These are phyloP conservation scores for Pogonophryne albipinna DNA, from an alignment of 2,797 vertebrate species.

Conservation along the genomic window DNA sequence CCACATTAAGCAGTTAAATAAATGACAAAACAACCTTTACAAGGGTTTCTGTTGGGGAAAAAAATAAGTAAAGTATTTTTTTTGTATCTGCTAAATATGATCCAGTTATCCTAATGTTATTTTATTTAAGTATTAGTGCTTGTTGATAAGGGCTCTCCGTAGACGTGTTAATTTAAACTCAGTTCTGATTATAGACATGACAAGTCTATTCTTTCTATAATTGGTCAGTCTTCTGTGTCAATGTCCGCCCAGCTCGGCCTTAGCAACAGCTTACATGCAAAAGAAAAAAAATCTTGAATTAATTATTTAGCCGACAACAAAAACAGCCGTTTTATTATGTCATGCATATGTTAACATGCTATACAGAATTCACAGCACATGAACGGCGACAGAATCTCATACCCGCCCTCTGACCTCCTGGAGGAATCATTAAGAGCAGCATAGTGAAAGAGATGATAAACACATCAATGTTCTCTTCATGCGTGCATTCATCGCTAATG, in stretches of 20 bases:
- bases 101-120: slow-evolving; percentile 16
- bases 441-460: slow-evolving; percentile 56
- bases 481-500: slow-evolving; percentile 65
- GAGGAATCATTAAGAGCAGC: slow-evolving; percentile 49
- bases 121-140: background rate
- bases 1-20: slow-evolving; percentile 9
- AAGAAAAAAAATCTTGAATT: slow-evolving; percentile 63
- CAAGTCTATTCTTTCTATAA: too few relatives aligned
- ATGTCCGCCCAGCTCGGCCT: background rate
- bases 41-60: background rate
- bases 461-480: slow-evolving; percentile 50
- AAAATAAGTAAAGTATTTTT: background rate
- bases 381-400: slow-evolving; percentile 38
- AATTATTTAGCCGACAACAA: slow-evolving; percentile 67
- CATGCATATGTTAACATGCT: slow-evolving; percentile 58
- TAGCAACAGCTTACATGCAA: slow-evolving; percentile 42
- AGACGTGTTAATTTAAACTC: slow-evolving; percentile 2
- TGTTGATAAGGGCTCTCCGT: background rate
- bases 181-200: background rate
- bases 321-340: slow-evolving; percentile 52
- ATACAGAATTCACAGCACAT: slow-evolving; percentile 41
- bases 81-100: background rate
- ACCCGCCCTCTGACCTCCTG: slow-evolving; percentile 59
- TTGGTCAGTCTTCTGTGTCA: background rate
- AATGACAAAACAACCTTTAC: background rate